Evolutionary conservation across 2,113 vertebrate genomes (phyloP).

Genomic region (Nasalis larvatus): DNA sequence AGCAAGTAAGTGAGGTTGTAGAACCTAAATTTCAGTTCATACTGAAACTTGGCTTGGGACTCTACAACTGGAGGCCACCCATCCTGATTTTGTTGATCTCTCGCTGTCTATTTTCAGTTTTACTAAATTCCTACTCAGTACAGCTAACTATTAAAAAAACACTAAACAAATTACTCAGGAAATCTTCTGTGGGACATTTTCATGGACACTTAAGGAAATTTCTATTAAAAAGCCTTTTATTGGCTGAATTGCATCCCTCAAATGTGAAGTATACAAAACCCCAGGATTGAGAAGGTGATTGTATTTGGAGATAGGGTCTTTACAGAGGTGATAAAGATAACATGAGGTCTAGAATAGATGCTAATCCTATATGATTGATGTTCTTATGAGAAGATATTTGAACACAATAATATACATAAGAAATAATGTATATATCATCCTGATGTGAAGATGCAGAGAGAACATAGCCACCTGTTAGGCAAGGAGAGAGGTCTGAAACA

Average conservation of each 20-base stretch:
- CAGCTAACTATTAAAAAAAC: background rate
- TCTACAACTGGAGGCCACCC: background rate
- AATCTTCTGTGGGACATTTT: background rate
- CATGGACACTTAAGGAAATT: background rate
- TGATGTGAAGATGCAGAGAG: background rate
- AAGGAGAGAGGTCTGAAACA: background rate
- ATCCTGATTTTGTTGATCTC: background rate
- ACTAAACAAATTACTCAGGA: background rate
- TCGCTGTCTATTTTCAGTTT: background rate
- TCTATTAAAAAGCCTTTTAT: background rate
- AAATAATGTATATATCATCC: background rate
- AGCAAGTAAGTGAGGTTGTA: background rate
- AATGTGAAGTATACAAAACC: background rate
- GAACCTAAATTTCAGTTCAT: background rate
- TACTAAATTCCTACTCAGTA: background rate
- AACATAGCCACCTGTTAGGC: background rate
- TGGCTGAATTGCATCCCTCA: background rate
- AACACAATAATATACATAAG: background rate
- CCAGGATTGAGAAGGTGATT: background rate
- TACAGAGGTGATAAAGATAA: background rate
- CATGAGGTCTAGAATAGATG: background rate
- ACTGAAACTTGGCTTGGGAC: background rate
- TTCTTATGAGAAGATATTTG: background rate
- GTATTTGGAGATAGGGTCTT: background rate
- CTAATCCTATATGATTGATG: background rate